A percentile compares a stretch with the other conserved stretches of the same genome.
Evolutionary conservation across 2,113 vertebrate genomes (phyloP).

Genomic region (Mirounga angustirostris): DNA sequence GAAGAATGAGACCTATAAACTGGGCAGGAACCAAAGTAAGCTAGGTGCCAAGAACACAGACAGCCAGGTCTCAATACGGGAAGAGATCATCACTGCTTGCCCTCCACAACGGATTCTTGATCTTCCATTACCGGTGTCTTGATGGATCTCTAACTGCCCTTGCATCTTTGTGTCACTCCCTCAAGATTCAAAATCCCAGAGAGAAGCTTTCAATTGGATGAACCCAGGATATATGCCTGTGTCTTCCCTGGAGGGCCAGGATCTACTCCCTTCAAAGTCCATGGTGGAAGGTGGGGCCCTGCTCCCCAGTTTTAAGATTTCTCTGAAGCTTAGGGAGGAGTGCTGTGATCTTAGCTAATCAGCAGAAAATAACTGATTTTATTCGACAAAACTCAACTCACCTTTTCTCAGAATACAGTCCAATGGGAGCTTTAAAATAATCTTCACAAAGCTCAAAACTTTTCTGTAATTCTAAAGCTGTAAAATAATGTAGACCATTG

Average conservation of each 20-base stretch:
- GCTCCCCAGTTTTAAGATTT: not conserved
- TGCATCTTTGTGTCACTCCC: not conserved
- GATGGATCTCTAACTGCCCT: not conserved
- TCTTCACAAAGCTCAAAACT: slow-evolving; percentile 45
- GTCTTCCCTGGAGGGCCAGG: not conserved
- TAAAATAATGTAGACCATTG: not conserved
- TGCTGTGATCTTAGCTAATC: not conserved
- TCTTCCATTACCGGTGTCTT: not conserved
- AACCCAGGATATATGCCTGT: not conserved
- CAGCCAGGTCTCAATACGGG: not conserved
- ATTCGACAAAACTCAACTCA: slow-evolving; percentile 34
- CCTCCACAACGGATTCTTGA: not conserved
- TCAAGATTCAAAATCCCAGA: not conserved
- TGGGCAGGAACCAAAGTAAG: not conserved
- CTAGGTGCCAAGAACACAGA: not conserved
- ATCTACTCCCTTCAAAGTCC: not conserved
- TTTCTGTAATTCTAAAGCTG: slow-evolving; percentile 27
- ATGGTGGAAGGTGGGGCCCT: not conserved
- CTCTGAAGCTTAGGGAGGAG: not conserved
- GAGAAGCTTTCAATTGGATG: not conserved
- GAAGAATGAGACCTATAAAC: not conserved
- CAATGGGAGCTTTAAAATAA: not conserved
- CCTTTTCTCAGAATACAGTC: slow-evolving; percentile 39
- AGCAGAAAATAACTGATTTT: not conserved
- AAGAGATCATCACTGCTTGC: not conserved